phyloP scores from a whole-genome alignment of 2,797 vertebrate genomes.

The Helostoma temminkii region DNA sequence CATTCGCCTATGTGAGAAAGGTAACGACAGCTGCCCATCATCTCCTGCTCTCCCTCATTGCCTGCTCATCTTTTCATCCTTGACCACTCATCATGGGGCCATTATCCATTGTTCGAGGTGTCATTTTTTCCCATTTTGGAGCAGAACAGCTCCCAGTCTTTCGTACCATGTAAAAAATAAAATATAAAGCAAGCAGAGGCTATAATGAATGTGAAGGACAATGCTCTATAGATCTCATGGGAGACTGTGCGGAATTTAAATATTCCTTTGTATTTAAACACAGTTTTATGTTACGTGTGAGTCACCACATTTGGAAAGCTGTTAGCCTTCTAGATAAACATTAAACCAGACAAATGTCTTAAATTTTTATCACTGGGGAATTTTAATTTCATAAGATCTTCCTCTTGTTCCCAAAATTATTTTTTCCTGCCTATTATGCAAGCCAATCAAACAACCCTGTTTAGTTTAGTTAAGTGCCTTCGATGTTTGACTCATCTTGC shows the following conservation, averaged over 20 bases:
- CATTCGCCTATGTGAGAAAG: conserved; percentile 94
- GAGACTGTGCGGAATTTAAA: conserved; percentile 37
- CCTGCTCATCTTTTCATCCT: conserved; percentile 33
- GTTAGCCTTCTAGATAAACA: conserved; percentile 5
- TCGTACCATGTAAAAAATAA: conserved; percentile 11
- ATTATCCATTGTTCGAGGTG: conserved; percentile 35
- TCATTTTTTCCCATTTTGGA: not conserved
- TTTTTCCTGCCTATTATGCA: conserved; percentile 54
- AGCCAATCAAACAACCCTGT: conserved; percentile 42
- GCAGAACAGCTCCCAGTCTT: conserved; percentile 12
- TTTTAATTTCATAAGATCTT: conserved; percentile 37
- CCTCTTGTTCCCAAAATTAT: conserved; percentile 29
- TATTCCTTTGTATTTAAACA: conserved; percentile 23
- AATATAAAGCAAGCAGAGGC: conserved; percentile 12
- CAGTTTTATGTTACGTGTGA: conserved; percentile 32
- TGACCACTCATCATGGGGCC: conserved; percentile 25
- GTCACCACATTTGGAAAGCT: conserved; percentile 24
- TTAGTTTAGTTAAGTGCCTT: conserved; percentile 27
- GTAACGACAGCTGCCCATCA: conserved; percentile 81
- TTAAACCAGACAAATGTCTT: conserved; percentile 17
- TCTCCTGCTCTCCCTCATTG: not conserved
- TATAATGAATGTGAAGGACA: conserved; percentile 1
- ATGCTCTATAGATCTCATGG: conserved; percentile 8
- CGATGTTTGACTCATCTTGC: conserved; percentile 40
- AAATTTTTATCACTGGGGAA: conserved; percentile 34